Evolutionary conservation across 64 coral and sea anemone species (phyloP).

Genomic region (Stylophora pistillata): DNA sequence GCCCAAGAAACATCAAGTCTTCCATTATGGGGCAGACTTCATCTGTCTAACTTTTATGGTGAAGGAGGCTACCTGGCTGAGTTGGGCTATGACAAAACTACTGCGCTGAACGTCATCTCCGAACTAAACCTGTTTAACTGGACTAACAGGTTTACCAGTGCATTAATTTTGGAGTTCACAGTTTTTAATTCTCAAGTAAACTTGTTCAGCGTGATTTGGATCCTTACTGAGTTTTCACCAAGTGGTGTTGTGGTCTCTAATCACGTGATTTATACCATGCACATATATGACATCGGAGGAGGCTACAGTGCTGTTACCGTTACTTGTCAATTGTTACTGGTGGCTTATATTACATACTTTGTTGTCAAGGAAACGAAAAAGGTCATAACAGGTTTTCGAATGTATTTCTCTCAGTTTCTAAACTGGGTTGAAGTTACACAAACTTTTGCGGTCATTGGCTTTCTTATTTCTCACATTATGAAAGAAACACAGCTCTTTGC

Average conservation of each 20-base stretch:
- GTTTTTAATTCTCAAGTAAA: constrained; percentile 25
- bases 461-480: constrained; percentile 26
- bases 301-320: constrained; percentile 33
- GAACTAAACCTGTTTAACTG: constrained; percentile 12
- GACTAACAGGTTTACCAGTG: constrained; percentile 33
- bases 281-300: constrained; percentile 23
- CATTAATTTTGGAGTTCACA: constrained; percentile 31
- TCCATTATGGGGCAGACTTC: neutral
- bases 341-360: constrained; percentile 37
- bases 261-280: constrained; percentile 26
- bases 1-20: neutral
- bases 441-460: neutral
- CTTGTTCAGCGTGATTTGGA: constrained; percentile 43
- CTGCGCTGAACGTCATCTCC: constrained; percentile 4
- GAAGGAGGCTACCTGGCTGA: constrained; percentile 35
- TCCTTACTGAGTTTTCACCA: constrained; percentile 17
- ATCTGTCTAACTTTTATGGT: neutral
- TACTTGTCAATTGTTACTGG: constrained; percentile 28
- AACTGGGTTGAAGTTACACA: constrained; percentile 41
- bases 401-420: constrained; percentile 30
- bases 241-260: constrained; percentile 31
- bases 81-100: neutral
- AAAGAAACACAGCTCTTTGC: constrained; percentile 24
- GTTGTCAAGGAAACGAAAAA: neutral
- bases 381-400: neutral